Conservation (phyloP, 1,140 invertebrate species). For the Venturia canescens region DNA sequence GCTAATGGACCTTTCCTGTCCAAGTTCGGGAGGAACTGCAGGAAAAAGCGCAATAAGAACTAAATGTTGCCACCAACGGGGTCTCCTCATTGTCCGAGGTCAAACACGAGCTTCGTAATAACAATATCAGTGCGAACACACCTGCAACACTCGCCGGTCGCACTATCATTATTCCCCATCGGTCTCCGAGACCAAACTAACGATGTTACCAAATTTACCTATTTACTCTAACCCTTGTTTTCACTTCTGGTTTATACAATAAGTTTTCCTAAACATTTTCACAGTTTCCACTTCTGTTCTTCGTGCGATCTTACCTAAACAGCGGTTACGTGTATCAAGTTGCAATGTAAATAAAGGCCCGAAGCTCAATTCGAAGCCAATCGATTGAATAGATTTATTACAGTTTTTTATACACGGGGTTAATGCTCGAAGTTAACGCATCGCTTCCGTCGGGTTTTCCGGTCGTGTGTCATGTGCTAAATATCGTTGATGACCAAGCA, state of each 20-base stretch:
- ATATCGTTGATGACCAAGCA: conserved; percentile 68
- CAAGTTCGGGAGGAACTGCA: conserved; percentile 7
- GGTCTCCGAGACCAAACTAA: background rate
- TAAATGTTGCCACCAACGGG: background rate
- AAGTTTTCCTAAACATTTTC: too few species aligned
- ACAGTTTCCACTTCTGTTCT: too few species aligned
- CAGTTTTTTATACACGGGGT: background rate
- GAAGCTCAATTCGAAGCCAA: background rate
- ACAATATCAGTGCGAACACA: background rate
- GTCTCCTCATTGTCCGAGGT: background rate
- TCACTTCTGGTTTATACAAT: too few species aligned
- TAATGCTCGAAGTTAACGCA: conserved; percentile 53
- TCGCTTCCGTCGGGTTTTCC: conserved; percentile 65
- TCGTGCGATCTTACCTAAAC: too few species aligned
- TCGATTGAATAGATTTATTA: background rate
- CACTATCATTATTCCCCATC: background rate
- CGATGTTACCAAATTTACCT: background rate
- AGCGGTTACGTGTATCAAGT: background rate
- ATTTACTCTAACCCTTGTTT: too few species aligned
- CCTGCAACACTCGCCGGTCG: background rate
- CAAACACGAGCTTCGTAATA: background rate
- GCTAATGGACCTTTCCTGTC: conserved; percentile 46
- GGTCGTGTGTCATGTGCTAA: conserved; percentile 71
- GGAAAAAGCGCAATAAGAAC: conserved; percentile 18
- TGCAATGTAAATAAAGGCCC: background rate